Conservation (phyloP, 2,113 vertebrate genomes). For the Colaptes auratus region DNA sequence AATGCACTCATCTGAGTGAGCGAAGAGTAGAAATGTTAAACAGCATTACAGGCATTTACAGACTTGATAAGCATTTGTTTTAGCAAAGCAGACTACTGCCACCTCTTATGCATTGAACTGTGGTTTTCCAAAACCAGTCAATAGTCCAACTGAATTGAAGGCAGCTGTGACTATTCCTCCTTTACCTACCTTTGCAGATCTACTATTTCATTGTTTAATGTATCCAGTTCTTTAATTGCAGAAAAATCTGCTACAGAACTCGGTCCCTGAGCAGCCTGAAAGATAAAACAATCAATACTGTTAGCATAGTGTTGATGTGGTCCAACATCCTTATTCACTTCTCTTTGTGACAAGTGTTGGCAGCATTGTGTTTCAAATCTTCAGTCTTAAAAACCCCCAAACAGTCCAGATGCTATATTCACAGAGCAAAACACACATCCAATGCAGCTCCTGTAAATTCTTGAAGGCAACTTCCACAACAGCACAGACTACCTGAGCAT, state of each 20-base stretch:
- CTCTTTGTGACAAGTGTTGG: not conserved
- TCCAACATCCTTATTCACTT: not conserved
- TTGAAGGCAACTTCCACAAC: not conserved
- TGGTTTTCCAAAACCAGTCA: not conserved
- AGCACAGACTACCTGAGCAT: not conserved
- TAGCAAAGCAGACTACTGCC: not conserved
- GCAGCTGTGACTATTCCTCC: not conserved
- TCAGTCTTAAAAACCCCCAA: not conserved
- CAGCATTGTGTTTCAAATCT: not conserved
- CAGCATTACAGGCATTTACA: not conserved
- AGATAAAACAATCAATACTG: conserved; percentile 57
- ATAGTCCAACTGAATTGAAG: not conserved
- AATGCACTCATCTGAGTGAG: not conserved
- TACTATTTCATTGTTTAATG: conserved; percentile 96
- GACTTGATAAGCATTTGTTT: not conserved
- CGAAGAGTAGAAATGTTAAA: not conserved
- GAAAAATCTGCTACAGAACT: conserved; percentile 94
- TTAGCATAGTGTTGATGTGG: not conserved
- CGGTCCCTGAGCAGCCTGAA: conserved; percentile 79
- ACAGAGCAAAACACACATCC: not conserved
- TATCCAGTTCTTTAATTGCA: conserved; percentile 98
- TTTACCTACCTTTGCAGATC: conserved; percentile 91
- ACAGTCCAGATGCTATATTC: not conserved
- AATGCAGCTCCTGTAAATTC: not conserved
- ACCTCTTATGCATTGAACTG: not conserved